A percentile compares a stretch with the other conserved stretches of the same genome.
Conservation (phyloP, 2,888 invertebrate species). For the Drosophila pullipes region DNA sequence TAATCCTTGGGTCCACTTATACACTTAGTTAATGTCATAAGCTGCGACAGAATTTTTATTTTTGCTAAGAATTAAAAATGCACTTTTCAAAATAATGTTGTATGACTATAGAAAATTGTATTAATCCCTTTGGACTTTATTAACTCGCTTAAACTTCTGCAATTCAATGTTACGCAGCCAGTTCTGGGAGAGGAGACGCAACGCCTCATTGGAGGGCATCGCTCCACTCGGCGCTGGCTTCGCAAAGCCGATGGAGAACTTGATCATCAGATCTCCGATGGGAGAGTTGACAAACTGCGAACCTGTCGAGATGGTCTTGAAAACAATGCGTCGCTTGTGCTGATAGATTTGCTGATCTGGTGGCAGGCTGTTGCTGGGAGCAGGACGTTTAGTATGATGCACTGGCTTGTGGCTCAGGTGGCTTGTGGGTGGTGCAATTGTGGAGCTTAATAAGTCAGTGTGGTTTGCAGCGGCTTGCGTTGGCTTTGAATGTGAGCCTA, state of each 20-base stretch:
- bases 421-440: neutral
- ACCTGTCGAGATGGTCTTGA: slow-evolving; percentile 77
- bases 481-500: neutral
- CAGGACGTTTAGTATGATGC: slow-evolving; percentile 7
- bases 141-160: slow-evolving; percentile 53
- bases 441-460: slow-evolving; percentile 11
- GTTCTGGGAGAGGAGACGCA: slow-evolving; percentile 61
- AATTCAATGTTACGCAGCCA: slow-evolving; percentile 60
- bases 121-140: slow-evolving; percentile 45
- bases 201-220: slow-evolving; percentile 44
- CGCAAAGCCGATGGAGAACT: slow-evolving; percentile 81
- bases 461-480: slow-evolving; percentile 10
- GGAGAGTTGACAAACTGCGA: slow-evolving; percentile 82
- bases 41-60: neutral
- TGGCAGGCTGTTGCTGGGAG: slow-evolving; percentile 21
- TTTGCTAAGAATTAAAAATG: neutral
- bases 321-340: slow-evolving; percentile 69
- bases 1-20: neutral
- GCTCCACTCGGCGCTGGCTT: slow-evolving; percentile 46
- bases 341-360: slow-evolving; percentile 52
- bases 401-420: slow-evolving; percentile 20
- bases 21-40: neutral
- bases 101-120: slow-evolving; percentile 13
- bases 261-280: slow-evolving; percentile 81
- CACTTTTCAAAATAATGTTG: neutral